Evolutionary conservation across 37 sponge, comb jelly and placozoan genomes (phyloP).

Genomic region (Aphrocallistes beatrix): DNA sequence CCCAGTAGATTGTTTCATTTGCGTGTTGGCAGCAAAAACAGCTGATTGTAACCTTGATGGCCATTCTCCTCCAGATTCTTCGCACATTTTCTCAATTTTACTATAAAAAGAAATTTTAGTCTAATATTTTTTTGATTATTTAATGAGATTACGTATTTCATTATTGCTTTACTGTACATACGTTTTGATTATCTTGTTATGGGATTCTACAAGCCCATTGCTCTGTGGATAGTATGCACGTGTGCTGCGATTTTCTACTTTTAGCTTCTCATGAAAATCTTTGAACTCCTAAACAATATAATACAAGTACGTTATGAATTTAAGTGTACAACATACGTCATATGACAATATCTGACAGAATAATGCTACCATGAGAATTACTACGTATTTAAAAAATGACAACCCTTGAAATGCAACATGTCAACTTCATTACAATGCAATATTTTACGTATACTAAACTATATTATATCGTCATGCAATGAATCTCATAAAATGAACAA

Average conservation of each 20-base stretch:
- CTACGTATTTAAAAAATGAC: too few relatives aligned
- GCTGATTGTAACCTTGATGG: background rate
- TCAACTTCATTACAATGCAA: too few relatives aligned
- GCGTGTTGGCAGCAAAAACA: background rate
- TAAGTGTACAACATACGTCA: too few relatives aligned
- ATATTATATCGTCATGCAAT: too few relatives aligned
- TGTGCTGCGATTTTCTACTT: background rate
- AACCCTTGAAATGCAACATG: too few relatives aligned
- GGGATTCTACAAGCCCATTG: slow-evolving; percentile 5
- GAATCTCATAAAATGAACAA: too few relatives aligned
- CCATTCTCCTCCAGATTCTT: background rate
- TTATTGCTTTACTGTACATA: background rate
- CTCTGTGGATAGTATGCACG: slow-evolving; percentile 7
- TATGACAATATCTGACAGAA: too few relatives aligned
- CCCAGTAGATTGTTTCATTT: background rate
- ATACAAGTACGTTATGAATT: too few relatives aligned
- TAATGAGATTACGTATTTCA: background rate
- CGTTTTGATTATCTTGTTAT: background rate
- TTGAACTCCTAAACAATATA: background rate
- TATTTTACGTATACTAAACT: too few relatives aligned
- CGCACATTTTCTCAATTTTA: background rate
- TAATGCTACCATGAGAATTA: too few relatives aligned
- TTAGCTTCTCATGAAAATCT: background rate
- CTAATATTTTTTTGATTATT: background rate
- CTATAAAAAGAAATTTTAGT: background rate